A percentile compares a stretch with the other conserved stretches of the same genome.
These are phyloP conservation scores for Hyperopisus bebe DNA, from an alignment of 2,113 vertebrate species.

Conservation along the genomic window DNA sequence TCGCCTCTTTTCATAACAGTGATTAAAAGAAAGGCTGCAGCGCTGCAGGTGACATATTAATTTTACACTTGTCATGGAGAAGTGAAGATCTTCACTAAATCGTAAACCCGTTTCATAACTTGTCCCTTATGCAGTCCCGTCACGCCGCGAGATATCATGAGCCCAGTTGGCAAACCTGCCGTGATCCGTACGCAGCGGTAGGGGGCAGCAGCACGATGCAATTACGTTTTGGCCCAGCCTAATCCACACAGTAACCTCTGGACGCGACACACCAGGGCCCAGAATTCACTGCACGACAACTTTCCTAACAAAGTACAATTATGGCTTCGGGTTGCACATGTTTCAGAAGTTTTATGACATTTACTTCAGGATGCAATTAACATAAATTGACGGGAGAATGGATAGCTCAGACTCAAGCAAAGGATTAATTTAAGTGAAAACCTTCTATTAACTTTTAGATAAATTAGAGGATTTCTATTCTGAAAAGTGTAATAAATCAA, in stretches of 20 bases:
- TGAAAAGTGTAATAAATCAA: not conserved
- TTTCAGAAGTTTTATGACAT: not conserved
- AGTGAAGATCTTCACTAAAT: not conserved
- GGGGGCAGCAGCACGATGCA: not conserved
- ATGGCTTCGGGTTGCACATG: not conserved
- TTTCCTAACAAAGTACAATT: not conserved
- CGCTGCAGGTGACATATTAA: not conserved
- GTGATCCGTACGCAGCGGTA: not conserved
- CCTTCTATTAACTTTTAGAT: not conserved
- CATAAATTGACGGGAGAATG: not conserved
- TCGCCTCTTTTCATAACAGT: not conserved
- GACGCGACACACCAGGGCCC: not conserved
- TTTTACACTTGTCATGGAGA: not conserved
- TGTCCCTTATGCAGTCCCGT: not conserved
- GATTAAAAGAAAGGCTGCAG: not conserved
- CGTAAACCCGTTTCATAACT: not conserved
- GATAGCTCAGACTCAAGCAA: not conserved
- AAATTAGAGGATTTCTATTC: not conserved
- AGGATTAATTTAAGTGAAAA: not conserved
- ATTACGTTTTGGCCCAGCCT: not conserved
- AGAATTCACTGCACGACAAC: not conserved
- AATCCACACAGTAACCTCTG: not conserved
- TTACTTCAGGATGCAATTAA: not conserved
- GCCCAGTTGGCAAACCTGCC: not conserved
- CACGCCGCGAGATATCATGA: not conserved